Evolutionary conservation across 2,113 vertebrate genomes (phyloP).

Genomic region (Thinocorus orbignyianus): DNA sequence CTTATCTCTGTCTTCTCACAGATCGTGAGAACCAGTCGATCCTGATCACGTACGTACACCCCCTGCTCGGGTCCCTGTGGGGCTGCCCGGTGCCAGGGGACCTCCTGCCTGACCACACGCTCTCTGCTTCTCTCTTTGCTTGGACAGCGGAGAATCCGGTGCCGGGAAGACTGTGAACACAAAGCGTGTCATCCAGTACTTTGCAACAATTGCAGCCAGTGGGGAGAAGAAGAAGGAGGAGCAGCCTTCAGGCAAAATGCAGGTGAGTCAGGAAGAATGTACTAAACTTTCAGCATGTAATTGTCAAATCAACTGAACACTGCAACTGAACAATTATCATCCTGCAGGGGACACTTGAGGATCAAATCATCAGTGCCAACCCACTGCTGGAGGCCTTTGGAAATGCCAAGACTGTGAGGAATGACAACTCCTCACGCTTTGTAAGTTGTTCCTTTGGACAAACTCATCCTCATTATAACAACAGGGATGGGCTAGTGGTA

Average conservation of each 20-base stretch:
- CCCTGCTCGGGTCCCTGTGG: neutral
- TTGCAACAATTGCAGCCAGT: conserved; percentile 76
- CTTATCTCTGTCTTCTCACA: conserved; percentile 2
- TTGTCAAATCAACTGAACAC: neutral
- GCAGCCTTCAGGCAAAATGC: conserved; percentile 53
- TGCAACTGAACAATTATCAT: neutral
- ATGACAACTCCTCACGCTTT: conserved; percentile 75
- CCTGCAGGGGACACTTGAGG: conserved; percentile 82
- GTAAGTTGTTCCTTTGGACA: neutral
- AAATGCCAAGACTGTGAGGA: conserved; percentile 70
- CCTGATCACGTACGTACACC: conserved; percentile 73
- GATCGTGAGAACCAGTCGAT: conserved; percentile 75
- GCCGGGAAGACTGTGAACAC: conserved; percentile 79
- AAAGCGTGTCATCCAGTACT: conserved; percentile 82
- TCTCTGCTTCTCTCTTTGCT: neutral
- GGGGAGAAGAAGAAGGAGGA: neutral
- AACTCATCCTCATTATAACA: neutral
- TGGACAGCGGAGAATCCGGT: no score
- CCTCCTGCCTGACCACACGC: neutral
- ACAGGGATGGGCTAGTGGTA: neutral
- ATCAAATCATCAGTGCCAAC: conserved; percentile 77
- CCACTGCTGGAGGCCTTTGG: conserved; percentile 75
- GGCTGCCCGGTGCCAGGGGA: neutral
- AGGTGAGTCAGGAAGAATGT: neutral
- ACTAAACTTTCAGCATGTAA: rapidly evolving